These are phyloP conservation scores for Charina bottae DNA, from an alignment of 2,113 vertebrate species.

Conservation along the genomic window DNA sequence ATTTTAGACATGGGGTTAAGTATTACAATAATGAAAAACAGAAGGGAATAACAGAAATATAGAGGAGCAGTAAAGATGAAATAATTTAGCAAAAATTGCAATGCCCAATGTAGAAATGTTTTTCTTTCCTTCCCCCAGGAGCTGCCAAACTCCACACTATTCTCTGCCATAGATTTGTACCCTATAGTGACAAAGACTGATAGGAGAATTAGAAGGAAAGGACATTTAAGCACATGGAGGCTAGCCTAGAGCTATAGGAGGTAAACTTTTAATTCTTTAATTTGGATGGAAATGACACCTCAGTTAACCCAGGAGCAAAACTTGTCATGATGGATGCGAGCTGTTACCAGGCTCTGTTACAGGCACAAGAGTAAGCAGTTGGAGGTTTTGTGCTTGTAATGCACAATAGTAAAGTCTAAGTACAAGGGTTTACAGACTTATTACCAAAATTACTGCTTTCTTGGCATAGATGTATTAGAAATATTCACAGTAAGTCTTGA, in stretches of 20 bases:
- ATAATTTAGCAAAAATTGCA: constrained; percentile 2
- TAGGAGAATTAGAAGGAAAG: constrained; percentile 59
- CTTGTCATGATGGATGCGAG: constrained; percentile 60
- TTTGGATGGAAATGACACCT: constrained; percentile 68
- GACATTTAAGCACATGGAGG: constrained; percentile 55
- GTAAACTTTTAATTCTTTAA: constrained; percentile 70
- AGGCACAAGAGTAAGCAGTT: constrained; percentile 44
- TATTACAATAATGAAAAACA: background rate
- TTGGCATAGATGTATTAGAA: background rate
- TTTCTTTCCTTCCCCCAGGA: constrained; percentile 36
- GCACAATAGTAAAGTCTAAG: constrained; percentile 35
- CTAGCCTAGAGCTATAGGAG: constrained; percentile 55
- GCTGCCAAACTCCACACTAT: constrained; percentile 37
- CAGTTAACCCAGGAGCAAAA: constrained; percentile 63
- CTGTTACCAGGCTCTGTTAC: constrained; percentile 21
- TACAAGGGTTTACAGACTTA: background rate
- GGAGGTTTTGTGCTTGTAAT: constrained; percentile 47
- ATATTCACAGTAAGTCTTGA: background rate
- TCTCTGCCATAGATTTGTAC: constrained; percentile 40
- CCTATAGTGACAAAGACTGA: constrained; percentile 64
- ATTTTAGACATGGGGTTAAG: background rate
- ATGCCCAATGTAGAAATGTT: background rate
- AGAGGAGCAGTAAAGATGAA: background rate
- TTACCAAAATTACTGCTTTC: background rate
- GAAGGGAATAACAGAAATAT: background rate